A percentile compares a stretch with the other conserved stretches of the same genome.
phyloP scores from a whole-genome alignment of 1,140 invertebrate species.

The Cherax destructor region DNA sequence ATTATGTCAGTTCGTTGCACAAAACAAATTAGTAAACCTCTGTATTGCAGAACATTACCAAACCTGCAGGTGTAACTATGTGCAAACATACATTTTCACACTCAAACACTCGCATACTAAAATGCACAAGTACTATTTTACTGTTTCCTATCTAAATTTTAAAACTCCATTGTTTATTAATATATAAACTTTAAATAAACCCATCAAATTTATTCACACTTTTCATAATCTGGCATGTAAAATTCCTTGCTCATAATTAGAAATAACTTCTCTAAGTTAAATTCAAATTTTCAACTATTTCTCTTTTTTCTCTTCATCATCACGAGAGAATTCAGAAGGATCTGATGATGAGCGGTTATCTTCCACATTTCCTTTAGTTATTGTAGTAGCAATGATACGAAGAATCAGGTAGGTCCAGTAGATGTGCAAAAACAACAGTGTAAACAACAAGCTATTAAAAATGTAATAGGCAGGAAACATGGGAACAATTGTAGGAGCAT shows the following conservation, averaged over 20 bases:
- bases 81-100: background rate
- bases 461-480: conserved; percentile 98
- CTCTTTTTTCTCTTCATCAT: conserved; percentile 29
- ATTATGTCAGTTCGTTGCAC: no score
- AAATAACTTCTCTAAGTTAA: background rate
- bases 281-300: background rate
- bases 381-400: conserved; percentile 66
- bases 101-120: background rate
- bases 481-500: conserved; percentile 88
- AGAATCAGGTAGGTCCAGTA: conserved; percentile 97
- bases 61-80: background rate
- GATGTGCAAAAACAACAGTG: conserved; percentile 90
- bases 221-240: background rate
- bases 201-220: background rate
- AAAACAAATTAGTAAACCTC: no score
- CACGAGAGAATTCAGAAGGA: conserved; percentile 45
- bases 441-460: conserved; percentile 91
- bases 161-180: background rate
- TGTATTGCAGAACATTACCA: no score
- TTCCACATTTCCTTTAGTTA: conserved; percentile 63
- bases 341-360: conserved; percentile 70
- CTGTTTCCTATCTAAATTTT: background rate
- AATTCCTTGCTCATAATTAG: background rate
- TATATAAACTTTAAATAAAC: no score
- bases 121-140: background rate